phyloP scores from a whole-genome alignment of 2,888 invertebrate genomes.

The Agrochola macilenta region DNA sequence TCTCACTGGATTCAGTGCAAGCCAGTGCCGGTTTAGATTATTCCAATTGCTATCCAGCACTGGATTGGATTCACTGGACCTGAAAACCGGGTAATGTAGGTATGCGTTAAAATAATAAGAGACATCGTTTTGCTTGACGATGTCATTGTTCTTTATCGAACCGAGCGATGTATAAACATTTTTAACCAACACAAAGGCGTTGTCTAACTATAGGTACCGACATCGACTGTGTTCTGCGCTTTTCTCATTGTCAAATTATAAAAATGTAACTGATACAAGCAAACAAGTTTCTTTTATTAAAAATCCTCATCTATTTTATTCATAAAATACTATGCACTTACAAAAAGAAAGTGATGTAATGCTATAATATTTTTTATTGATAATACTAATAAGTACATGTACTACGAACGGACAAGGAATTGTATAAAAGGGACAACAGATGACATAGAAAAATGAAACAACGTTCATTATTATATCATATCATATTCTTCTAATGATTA shows the following conservation, averaged over 20 bases:
- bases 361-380: conserved; percentile 57
- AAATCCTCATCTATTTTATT: conserved; percentile 56
- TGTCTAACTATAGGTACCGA: neutral
- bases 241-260: conserved; percentile 35
- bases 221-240: neutral
- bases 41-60: neutral
- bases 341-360: conserved; percentile 57
- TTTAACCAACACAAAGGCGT: neutral
- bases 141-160: conserved; percentile 10
- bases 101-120: neutral
- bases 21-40: neutral
- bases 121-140: neutral
- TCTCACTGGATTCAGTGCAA: neutral
- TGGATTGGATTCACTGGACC: neutral
- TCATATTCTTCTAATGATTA: conserved; percentile 77
- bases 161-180: neutral
- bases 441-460: conserved; percentile 75
- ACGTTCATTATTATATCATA: conserved; percentile 60
- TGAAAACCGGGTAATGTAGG: neutral
- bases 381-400: conserved; percentile 61
- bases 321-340: conserved; percentile 57
- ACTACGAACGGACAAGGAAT: conserved; percentile 56
- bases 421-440: conserved; percentile 56
- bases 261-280: conserved; percentile 39
- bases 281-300: conserved; percentile 37